Evolutionary conservation across 2,888 invertebrate species (phyloP).

Genomic region (Xestia ashworthii): DNA sequence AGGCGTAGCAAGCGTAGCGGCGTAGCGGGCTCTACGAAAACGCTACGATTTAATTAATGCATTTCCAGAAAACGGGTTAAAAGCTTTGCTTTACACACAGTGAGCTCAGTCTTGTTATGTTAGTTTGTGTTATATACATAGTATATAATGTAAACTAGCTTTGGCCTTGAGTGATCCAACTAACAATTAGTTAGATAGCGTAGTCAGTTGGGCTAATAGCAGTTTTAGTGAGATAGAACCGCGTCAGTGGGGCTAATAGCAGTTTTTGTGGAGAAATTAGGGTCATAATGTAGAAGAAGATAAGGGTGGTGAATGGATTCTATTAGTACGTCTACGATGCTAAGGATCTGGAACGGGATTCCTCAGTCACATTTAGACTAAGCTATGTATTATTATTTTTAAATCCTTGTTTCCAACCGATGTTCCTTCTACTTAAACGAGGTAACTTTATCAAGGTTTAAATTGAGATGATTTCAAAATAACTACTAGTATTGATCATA

Average conservation of each 20-base stretch:
- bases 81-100: constrained; percentile 64
- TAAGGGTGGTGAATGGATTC: constrained; percentile 14
- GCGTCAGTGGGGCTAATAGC: constrained; percentile 1
- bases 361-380: not conserved
- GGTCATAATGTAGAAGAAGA: constrained; percentile 16
- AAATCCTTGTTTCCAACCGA: not conserved
- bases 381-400: not conserved
- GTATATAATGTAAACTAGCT: constrained; percentile 11
- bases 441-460: not conserved
- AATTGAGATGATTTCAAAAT: not conserved
- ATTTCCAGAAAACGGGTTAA: constrained; percentile 65
- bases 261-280: constrained; percentile 22
- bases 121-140: constrained; percentile 45
- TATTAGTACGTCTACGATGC: not conserved
- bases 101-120: constrained; percentile 58
- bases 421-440: not conserved
- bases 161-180: constrained; percentile 1
- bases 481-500: not conserved
- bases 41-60: constrained; percentile 70
- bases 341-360: not conserved
- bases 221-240: constrained; percentile 30
- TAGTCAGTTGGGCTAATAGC: constrained; percentile 3
- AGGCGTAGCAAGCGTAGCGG: constrained; percentile 63
- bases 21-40: constrained; percentile 68
- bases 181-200: constrained; percentile 27